Base-by-base conservation (phyloP, 1,140 invertebrate species). In the Anthonomus grandis region DNA sequence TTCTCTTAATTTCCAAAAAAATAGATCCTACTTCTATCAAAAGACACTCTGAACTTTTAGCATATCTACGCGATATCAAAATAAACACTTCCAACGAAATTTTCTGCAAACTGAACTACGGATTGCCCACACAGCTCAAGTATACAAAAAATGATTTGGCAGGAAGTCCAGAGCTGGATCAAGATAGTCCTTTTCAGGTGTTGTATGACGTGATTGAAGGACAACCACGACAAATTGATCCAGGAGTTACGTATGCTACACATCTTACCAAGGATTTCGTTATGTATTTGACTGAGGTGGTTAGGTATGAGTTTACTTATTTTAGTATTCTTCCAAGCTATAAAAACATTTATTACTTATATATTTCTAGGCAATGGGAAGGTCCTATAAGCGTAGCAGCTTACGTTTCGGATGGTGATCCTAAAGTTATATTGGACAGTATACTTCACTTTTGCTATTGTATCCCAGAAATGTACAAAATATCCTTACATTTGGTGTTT, bases 201-300 rank as follows among this genome's bases (percentile, higher is more conserved):
- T 76, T 88, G 34, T 84, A 86, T 50, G 82, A 86, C 65, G 81
- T 84, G 19, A 68, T 84, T 24, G 74, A 67, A 69, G 75, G 74
- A 19, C 73, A 45, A 23, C 36, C 36, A 4, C 45, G 41, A 4
- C 37, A 41, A 50, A 22, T 61, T 63, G 45, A 71, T 68, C 70
- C 60, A 54, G 73, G 73, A 8, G 78, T 85, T 1, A 88, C 86
- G 0, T 81, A 86, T 34, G 84, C 79, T n/a, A 88, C 86, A 1
- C 88, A 90, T 69, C 82, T 85, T 0, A 87, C 86, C 0, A 82
- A 83, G 1, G 86, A 89, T 68, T 87, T 87, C 73, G 74, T 89
- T 31, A 82, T 83, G 58, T 84, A 86, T 57, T 72, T 89, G 12
- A 77, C 81, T 8, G 85, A 87, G 70, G 78, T 90, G n/a, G 81